Percentiles rank a stretch among this genome's conserved stretches.
These are phyloP conservation scores for Leptopilina syphax DNA, from an alignment of 2,888 invertebrate species.

Conservation along the genomic window DNA sequence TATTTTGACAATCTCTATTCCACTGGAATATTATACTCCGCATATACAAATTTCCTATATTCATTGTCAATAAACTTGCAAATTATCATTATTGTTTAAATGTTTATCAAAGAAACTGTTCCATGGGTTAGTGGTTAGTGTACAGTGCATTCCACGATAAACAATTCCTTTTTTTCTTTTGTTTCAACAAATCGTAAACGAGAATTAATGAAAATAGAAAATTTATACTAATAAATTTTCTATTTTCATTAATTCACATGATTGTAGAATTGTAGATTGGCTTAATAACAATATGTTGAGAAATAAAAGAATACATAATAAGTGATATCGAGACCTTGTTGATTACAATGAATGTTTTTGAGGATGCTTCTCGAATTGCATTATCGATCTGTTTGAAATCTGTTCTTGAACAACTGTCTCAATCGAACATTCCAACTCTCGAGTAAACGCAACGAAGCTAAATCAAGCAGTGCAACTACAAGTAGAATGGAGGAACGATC, in stretches of 20 bases:
- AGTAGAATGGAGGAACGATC: not conserved
- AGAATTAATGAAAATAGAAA: too few species aligned
- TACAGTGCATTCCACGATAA: too few species aligned
- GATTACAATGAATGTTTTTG: not conserved
- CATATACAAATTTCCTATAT: not conserved
- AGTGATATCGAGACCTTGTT: not conserved
- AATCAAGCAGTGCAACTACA: conserved; percentile 19
- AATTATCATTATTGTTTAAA: not conserved
- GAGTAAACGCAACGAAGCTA: conserved; percentile 7
- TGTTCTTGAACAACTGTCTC: conserved; percentile 27
- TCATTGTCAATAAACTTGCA: conserved; percentile 7
- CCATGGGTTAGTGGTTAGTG: too few species aligned
- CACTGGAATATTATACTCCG: not conserved
- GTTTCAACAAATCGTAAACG: too few species aligned
- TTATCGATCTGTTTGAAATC: conserved; percentile 33
- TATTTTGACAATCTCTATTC: conserved; percentile 10
- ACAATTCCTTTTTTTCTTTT: too few species aligned
- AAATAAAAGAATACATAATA: not conserved
- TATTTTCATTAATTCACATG: not conserved
- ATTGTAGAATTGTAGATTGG: not conserved
- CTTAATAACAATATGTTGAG: not conserved
- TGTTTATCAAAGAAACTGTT: too few species aligned
- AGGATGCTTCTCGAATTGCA: conserved; percentile 18
- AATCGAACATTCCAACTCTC: conserved; percentile 26
- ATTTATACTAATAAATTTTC: too few species aligned